Evolutionary conservation across 2,888 invertebrate genomes (phyloP), one percentile per base, ranked within the genome.

Genomic region (Scrobipalpa atriplicella): DNA sequence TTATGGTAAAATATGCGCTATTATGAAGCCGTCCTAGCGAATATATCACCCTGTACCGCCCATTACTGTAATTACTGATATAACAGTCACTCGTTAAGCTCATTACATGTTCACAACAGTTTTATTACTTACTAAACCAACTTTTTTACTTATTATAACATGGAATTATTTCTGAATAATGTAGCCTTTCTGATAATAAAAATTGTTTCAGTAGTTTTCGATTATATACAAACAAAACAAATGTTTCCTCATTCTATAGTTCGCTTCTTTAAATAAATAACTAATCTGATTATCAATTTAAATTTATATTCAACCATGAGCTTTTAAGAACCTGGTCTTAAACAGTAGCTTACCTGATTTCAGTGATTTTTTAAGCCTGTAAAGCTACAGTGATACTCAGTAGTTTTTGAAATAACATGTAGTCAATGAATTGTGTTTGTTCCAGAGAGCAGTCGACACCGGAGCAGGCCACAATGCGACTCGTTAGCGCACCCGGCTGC

Each of bases 391-490:
- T n/a, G n/a, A n/a, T n/a, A n/a, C n/a, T n/a, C n/a, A n/a, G n/a
- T n/a, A n/a, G n/a, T n/a, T n/a, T n/a, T n/a, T n/a, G n/a, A n/a
- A n/a, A n/a, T n/a, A 52, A 19, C 8, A 19, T 5, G 8, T 21
- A 10, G n/a, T 11, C 36, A 58, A 16, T 58, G 13, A 9, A 56
- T 29, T 56, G 21, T 29, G 13, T 36, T 80, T 66, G 68, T 81
- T 87, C 69, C 87, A 87, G 90, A 79, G 72, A 80, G 77, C 74
- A 82, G 80, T 80, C 78, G 82, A 69, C 80, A 79, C 69, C 81
- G 84, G 72, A 76, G 76, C 73, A 71, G 74, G 69, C 76, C 77
- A 82, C 80, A 79, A 88, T 89, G 89, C 82, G 78, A 78, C 75
- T 82, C 79, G 78, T 80, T 81, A 78, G 72, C 73, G 74, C 74